Base-by-base conservation (phyloP, 1,140 invertebrate species). In the Drosophila littoralis region DNA sequence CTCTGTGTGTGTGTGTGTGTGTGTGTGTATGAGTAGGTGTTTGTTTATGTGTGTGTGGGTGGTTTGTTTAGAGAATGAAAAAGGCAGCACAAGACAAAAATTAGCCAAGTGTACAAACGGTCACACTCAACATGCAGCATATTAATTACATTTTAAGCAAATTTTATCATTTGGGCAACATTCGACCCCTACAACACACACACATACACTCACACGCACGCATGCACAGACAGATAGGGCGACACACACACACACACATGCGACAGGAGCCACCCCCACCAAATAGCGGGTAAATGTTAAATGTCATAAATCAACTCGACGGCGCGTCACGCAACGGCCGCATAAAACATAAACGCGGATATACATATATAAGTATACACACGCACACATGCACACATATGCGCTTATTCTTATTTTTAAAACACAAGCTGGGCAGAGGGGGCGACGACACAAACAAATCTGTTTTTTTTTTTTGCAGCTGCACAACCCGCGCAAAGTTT, bases 261-360 rank as follows among this genome's bases (percentile, higher is more conserved):
- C 28, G 42, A 76, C 35, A 71, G 50, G 64, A 68, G 61, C 50
- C 61, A 66, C 74, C 69, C 74, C 69, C 74, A 76, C 74, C 55
- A 54, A 73, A 72, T 55, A 72, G 63, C 64, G 58, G 65, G 64
- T 66, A 68, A 74, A 80, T 80, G 77, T 80, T 80, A 80, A 80
- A 80, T 80, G 77, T 81, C 79, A 81, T 81, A 81, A 81, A 81
- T 81, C 79, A 81, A 77, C 45, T 48, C 70, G 66, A 69, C 36
- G 57, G 6, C 65, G 61, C 60, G 61, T 65, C 75, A 79, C 70
- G 70, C 75, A 77, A 79, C 35, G 43, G 72, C 59, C 73, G 66
- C 70, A 80, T 78, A 72, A 76, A 76, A 72, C 75, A 75, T 75
- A 72, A 75, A 66, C 68, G 60, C 68, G 61, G 61, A 76, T 59